phyloP scores from a whole-genome alignment of 2,113 vertebrate genomes.

The Myotis yumanensis region DNA sequence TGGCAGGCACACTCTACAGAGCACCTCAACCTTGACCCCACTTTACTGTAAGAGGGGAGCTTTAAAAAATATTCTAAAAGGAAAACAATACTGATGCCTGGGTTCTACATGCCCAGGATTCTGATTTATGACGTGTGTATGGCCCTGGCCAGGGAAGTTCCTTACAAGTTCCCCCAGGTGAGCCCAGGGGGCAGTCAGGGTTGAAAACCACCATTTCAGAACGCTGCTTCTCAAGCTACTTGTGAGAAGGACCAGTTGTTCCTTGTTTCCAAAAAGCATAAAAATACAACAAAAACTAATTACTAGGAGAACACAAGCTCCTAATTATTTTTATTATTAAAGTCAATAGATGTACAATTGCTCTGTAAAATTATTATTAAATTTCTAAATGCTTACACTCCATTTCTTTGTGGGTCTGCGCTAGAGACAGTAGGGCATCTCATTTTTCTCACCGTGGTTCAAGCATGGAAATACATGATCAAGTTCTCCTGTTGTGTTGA shows the following conservation, averaged over 20 bases:
- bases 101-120: background rate
- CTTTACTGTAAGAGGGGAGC: background rate
- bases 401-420: background rate
- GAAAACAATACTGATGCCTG: background rate
- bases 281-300: background rate
- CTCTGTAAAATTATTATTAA: background rate
- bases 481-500: background rate
- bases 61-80: background rate
- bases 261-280: background rate
- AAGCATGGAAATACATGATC: background rate
- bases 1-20: background rate
- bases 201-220: background rate
- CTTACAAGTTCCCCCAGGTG: background rate
- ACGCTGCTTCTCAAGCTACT: background rate
- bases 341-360: background rate
- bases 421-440: background rate
- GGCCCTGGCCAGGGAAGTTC: background rate
- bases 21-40: background rate
- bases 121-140: background rate
- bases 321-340: background rate
- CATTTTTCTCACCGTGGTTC: background rate
- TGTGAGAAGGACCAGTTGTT: background rate
- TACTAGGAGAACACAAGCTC: background rate
- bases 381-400: conserved; percentile 12
- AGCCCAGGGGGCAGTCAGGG: background rate